Base-by-base conservation (phyloP, 2,797 vertebrate genomes). In the Poecilia picta region DNA sequence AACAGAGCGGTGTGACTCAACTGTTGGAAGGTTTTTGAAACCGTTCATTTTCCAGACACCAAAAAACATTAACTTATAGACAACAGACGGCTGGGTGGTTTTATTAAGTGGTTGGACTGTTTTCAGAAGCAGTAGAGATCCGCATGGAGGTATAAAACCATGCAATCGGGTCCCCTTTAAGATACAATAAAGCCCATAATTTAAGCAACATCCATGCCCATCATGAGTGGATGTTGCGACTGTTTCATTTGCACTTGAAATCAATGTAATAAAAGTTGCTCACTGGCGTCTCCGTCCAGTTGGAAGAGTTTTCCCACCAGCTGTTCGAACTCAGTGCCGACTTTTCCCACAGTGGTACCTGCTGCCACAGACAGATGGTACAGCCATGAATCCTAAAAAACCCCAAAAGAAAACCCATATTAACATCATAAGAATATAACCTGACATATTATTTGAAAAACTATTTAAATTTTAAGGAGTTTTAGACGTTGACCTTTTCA, bases 261-360 rank as follows among this genome's bases (percentile, higher is more conserved):
- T 18, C 31, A 28, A 13, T 2, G 13, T 23, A 18, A 8, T 62
- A 10, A 1, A 85, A 68, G 49, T 66, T 2, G 95, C 96, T 96
- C 94, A 99, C 98, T 96, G 75, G 94, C 88, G 57, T 99, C 97
- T 11, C 97, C 98, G 53, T 99, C 97, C 85, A 95, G 86, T 72
- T 96, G 96, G 82, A 98, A 92, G 81, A 99, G 93, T 93, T 98
- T 98, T 89, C 97, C 97, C 87, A 98, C 94, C 75, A 99, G 95
- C 80, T 98, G 97, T 90, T 99, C 98, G 83, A 99, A 99, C 90
- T 98, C 98, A 0, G 98, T 99, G 86, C 98, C 98, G 79, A 97
- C 96, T 84, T 96, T 97, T 8, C 96, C 95, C 87, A 91, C 93
- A 25, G 92, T 95, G 90, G 94, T 96, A 89, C 97, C 98, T 2